Base-by-base conservation (phyloP, 2,113 vertebrate genomes). In the Hippocampus zosterae region DNA sequence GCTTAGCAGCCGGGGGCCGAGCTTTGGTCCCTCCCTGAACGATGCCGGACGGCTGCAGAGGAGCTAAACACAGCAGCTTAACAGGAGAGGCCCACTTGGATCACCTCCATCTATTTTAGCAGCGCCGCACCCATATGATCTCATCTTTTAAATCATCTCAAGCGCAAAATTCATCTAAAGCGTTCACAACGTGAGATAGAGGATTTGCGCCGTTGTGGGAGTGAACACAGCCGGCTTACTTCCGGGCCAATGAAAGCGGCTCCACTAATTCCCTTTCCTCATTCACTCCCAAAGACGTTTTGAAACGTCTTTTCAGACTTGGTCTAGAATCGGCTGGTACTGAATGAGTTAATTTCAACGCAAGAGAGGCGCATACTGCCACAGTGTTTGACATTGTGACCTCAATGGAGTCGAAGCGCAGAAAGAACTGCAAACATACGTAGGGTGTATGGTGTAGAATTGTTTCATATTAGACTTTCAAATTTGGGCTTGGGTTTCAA, bases 101-200 rank as follows among this genome's bases (percentile, higher is more conserved):
- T 91, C 91, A 90, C 81, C 65, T 78, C 46, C 3, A 13, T 79
- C 90, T 92, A 92, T 92, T 89, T 90, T 92, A 88, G 89, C 86
- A 81, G 12, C 60, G 65, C 80, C 75, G 78, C 85, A 83, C 79
- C 81, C 88, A 81, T 82, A 81, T 73, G 79, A 84, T 79, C 61
- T 68, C 60, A 13, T 63, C 56, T 79, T 67, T 67, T 56, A 33
- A 57, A 69, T 53, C 70, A 50, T 79, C 68, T 46, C 63, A 77
- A 75, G 68, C 66, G 70, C 64, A 71, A 79, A 74, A 59, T 3
- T 21, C 27, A 37, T 33, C 13, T 40, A 21, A 19, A 21, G 19
- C 10, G 9, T 18, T 6, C 46, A 52, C 65, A 42, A n/a, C 61
- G 23, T 63, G 23, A 12, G 40, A 41, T n/a, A 56, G 12, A 12